phyloP scores from a whole-genome alignment of 2,888 invertebrate species.

The Petrophora chlorosata region DNA sequence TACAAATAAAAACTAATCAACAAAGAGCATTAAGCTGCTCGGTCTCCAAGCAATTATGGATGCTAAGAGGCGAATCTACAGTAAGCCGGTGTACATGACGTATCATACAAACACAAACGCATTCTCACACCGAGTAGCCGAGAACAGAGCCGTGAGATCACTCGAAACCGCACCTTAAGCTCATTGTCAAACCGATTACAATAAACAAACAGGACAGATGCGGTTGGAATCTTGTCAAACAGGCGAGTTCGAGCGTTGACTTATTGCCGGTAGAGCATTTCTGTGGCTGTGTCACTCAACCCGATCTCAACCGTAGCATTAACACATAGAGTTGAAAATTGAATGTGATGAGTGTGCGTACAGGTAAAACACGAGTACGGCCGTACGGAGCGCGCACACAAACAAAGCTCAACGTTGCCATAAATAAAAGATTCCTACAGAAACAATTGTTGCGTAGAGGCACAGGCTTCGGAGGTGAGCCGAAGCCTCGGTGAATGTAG shows the following conservation, averaged over 20 bases:
- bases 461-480: conserved; percentile 64
- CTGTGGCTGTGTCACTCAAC: conserved; percentile 49
- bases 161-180: conserved; percentile 84
- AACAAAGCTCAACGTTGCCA: conserved; percentile 67
- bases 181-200: conserved; percentile 84
- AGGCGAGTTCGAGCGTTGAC: conserved; percentile 84
- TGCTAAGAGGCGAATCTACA: conserved; percentile 81
- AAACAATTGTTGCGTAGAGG: conserved; percentile 84
- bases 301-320: conserved; percentile 46
- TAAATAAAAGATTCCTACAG: conserved; percentile 84
- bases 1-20: conserved; percentile 61
- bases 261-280: conserved; percentile 83
- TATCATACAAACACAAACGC: conserved; percentile 81
- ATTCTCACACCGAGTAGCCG: conserved; percentile 68
- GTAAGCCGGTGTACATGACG: conserved; percentile 80
- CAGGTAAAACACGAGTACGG: conserved; percentile 81
- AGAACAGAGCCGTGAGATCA: conserved; percentile 77
- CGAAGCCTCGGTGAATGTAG: conserved; percentile 80
- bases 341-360: conserved; percentile 37
- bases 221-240: conserved; percentile 84
- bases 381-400: conserved; percentile 75
- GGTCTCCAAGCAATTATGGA: conserved; percentile 79
- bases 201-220: conserved; percentile 84
- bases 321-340: conserved; percentile 44
- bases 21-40: conserved; percentile 71